Percentiles rank a stretch among this genome's conserved stretches.
These are phyloP conservation scores for Psittacula cyanocephala DNA, from an alignment of 2,113 vertebrate species.

Conservation along the genomic window DNA sequence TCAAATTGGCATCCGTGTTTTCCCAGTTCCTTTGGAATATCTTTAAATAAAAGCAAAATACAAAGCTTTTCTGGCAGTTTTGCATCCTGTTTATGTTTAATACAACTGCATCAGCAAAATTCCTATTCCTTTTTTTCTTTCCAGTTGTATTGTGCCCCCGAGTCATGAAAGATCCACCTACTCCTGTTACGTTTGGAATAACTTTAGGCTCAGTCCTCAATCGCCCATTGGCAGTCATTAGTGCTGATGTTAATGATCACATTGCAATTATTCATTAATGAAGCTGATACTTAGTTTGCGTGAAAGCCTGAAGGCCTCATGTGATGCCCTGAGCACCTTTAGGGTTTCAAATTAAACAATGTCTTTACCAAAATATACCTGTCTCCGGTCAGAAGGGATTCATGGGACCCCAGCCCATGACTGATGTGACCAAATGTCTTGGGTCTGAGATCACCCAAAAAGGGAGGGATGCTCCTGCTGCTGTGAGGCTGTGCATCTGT, in stretches of 20 bases:
- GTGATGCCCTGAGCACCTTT: not conserved
- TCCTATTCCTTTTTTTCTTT: not conserved
- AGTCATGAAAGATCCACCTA: not conserved
- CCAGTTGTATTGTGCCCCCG: not conserved
- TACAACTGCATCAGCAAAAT: not conserved
- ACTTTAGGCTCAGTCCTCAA: not conserved
- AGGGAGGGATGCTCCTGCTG: not conserved
- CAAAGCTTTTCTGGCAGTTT: not conserved
- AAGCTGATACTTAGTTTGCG: not conserved
- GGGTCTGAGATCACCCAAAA: not conserved
- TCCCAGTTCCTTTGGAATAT: not conserved
- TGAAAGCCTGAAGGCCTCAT: not conserved
- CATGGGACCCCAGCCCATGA: fast-evolving
- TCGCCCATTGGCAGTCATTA: not conserved
- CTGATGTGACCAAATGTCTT: not conserved
- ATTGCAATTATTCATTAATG: conserved; percentile 44
- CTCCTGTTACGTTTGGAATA: not conserved
- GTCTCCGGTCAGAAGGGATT: not conserved
- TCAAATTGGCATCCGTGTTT: fast-evolving
- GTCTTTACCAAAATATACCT: not conserved
- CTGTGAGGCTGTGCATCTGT: not conserved
- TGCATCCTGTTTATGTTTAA: not conserved
- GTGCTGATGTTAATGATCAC: not conserved
- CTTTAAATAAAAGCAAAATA: not conserved
- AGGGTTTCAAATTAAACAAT: not conserved